Evolutionary conservation across 2,888 invertebrate species (phyloP), one percentile per base, ranked within the genome.

Genomic region (Lypha dubia): DNA sequence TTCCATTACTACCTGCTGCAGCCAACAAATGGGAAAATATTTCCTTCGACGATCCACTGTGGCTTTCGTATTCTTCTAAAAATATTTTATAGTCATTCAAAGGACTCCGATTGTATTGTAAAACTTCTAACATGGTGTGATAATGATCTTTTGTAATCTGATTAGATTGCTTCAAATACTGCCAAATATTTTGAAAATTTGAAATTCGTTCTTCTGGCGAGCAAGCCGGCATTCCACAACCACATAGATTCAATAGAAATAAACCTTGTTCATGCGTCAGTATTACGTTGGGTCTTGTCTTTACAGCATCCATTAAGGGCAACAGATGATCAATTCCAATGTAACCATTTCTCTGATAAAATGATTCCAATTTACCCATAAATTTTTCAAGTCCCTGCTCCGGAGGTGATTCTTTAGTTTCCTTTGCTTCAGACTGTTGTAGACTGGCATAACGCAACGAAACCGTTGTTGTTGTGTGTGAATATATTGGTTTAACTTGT

Each of bases 21-120:
- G 92, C 92, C 63, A 96, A 88, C 44, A 96, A 91, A 0, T 94
- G 91, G 75, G 94, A 93, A 88, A 94, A 94, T 0, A 95, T 94
- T 9, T 93, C 92, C 1, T 92, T 53, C 3, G 73, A 76, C 20
- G 88, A 86, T 0, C 68, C 77, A 13, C 82, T 65, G 13, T 56
- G 41, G n/a, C 58, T 67, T 38, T 73, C 65, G 17, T 85, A 84
- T 44, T 86, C 81, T 8, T 84, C 20, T 46, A 87, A 88, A 86
- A 94, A 93, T 0, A 94, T 93, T 87, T 88, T 88, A 32, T 89
- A 87, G 49, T 91, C 89, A 0, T 53, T 4, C n/a, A 92, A 46
- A 2, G 90, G 90, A 92, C 94, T 93, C 65, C 92, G 91, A 88
- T 95, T 95, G 11, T 94, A 93, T n/a, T 93, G 93, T 87, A 94